Evolutionary conservation across 2,113 vertebrate species (phyloP).

Genomic region (Gadus chalcogrammus): DNA sequence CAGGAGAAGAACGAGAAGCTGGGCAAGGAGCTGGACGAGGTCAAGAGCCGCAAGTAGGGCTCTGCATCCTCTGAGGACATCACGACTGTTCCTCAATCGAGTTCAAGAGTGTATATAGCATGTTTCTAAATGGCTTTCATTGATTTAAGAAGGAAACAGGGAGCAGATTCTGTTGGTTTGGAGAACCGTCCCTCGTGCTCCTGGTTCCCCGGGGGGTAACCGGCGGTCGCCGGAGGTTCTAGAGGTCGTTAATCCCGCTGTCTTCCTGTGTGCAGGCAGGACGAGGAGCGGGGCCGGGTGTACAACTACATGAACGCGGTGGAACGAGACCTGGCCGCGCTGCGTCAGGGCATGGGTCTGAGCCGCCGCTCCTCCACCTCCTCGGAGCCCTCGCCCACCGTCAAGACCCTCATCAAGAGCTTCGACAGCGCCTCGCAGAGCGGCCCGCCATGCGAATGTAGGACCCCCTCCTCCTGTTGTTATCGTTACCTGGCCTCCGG

Average conservation of each 20-base stretch:
- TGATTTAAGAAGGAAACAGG: no score
- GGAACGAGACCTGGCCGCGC: conserved; percentile 88
- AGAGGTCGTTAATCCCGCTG: no score
- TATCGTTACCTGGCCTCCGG: no score
- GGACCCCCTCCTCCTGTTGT: neutral
- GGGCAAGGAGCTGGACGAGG: conserved; percentile 88
- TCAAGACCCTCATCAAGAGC: conserved; percentile 96
- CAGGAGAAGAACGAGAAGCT: conserved; percentile 93
- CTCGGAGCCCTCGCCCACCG: conserved; percentile 91
- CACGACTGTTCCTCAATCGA: neutral
- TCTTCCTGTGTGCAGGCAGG: conserved; percentile 72
- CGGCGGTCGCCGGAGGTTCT: no score
- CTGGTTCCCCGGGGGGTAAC: no score
- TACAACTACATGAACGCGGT: conserved; percentile 98
- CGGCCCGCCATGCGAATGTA: conserved; percentile 48
- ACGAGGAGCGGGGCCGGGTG: conserved; percentile 92
- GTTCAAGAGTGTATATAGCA: no score
- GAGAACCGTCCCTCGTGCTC: no score
- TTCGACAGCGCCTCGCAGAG: conserved; percentile 95
- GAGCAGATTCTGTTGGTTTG: no score
- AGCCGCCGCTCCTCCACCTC: conserved; percentile 90
- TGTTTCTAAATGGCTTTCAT: no score
- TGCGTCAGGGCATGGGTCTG: conserved; percentile 92
- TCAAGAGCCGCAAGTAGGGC: conserved; percentile 91
- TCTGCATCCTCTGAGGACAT: neutral